Conservation (phyloP, 2,888 invertebrate genomes). For the Agriotes lineatus region DNA sequence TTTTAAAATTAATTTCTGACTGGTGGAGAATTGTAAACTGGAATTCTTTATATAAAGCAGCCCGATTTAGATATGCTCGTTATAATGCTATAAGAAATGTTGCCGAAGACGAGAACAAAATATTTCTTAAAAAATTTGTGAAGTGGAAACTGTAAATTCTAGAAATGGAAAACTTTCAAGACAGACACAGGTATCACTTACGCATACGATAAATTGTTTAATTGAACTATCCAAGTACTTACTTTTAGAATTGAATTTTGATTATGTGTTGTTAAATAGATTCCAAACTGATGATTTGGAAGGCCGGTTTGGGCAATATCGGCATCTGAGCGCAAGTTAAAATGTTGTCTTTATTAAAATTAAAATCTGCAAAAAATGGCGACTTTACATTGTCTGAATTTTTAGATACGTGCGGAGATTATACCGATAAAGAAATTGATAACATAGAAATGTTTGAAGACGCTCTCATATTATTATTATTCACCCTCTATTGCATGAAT, state of each 20-base stretch:
- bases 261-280: constrained; percentile 13
- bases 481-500: no score
- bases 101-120: neutral
- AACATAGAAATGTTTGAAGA: neutral
- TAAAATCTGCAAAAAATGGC: neutral
- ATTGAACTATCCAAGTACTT: no score
- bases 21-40: constrained; percentile 5
- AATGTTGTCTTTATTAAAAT: constrained; percentile 6
- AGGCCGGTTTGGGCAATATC: constrained; percentile 20
- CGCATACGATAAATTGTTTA: no score
- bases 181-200: no score
- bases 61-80: neutral
- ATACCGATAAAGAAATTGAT: neutral
- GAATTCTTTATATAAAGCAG: neutral
- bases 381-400: neutral
- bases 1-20: neutral
- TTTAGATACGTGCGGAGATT: neutral
- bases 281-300: constrained; percentile 23
- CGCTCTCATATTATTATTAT: neutral
- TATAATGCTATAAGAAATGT: neutral
- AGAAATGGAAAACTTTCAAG: no score
- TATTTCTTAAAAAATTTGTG: constrained; percentile 20
- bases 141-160: constrained; percentile 1
- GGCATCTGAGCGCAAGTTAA: neutral
- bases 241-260: constrained; percentile 9